These are phyloP conservation scores for Hippocampus zosterae DNA, from an alignment of 2,113 vertebrate genomes.

Conservation along the genomic window DNA sequence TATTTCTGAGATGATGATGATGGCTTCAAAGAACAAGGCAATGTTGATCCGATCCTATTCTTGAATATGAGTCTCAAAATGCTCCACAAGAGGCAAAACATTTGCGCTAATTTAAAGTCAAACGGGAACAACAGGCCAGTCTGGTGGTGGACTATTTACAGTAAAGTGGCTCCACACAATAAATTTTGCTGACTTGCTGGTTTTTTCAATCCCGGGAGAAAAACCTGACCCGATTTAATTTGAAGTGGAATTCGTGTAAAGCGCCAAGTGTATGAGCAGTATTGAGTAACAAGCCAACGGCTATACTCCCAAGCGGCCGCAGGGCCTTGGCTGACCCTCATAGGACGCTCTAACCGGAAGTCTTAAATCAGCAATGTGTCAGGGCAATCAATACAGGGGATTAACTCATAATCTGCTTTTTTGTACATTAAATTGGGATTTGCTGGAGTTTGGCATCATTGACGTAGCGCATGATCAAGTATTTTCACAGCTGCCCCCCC, in stretches of 20 bases:
- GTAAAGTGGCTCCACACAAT: constrained; percentile 8
- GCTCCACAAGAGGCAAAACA: background rate
- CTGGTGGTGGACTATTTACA: constrained; percentile 17
- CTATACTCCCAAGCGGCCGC: constrained; percentile 56
- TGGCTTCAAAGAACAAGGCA: background rate
- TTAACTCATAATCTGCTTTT: background rate
- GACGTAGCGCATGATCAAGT: background rate
- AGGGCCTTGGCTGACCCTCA: constrained; percentile 32
- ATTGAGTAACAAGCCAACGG: constrained; percentile 47
- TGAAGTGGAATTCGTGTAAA: constrained; percentile 53
- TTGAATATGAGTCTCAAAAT: background rate
- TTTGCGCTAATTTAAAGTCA: background rate
- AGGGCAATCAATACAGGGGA: constrained; percentile 27
- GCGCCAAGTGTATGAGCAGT: constrained; percentile 34
- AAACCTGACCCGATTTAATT: constrained; percentile 58
- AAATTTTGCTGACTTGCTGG: constrained; percentile 37
- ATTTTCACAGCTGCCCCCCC: background rate
- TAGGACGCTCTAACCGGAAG: constrained; percentile 22
- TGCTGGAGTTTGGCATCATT: background rate
- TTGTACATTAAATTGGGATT: constrained; percentile 2
- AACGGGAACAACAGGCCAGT: background rate
- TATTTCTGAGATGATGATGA: background rate
- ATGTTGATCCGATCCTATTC: background rate
- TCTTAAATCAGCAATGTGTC: constrained; percentile 26
- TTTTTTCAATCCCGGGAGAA: constrained; percentile 37